Conservation (phyloP, 2,888 invertebrate genomes). For the Cataglyphis cursor region DNA sequence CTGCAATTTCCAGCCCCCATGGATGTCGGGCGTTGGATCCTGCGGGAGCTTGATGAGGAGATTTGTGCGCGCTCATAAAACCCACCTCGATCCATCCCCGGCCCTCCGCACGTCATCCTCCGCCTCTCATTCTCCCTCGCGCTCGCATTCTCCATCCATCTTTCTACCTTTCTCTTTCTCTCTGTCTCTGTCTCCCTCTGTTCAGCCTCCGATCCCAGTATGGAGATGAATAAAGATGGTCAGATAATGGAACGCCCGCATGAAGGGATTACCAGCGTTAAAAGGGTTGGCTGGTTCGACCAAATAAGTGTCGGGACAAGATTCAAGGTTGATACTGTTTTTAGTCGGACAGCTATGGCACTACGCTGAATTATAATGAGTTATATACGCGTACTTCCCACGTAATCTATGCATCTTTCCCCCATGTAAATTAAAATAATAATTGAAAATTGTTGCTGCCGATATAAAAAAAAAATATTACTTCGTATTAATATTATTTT, state of each 20-base stretch:
- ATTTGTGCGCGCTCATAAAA: conserved; percentile 86
- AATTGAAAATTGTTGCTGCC: neutral
- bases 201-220: conserved; percentile 29
- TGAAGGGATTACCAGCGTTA: conserved; percentile 73
- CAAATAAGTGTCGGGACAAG: conserved; percentile 67
- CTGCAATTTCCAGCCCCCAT: conserved; percentile 76
- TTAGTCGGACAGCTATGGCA: neutral
- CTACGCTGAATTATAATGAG: neutral
- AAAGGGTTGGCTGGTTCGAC: conserved; percentile 62
- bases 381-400: neutral
- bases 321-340: conserved; percentile 35
- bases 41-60: conserved; percentile 85
- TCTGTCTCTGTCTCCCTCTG: conserved; percentile 42
- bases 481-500: neutral
- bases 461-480: neutral
- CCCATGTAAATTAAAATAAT: neutral
- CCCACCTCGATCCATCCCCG: conserved; percentile 71
- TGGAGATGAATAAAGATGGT: conserved; percentile 84
- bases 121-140: conserved; percentile 12
- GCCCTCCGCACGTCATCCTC: conserved; percentile 47
- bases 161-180: neutral
- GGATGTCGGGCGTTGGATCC: conserved; percentile 72
- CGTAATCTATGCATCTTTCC: neutral
- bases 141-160: conserved; percentile 16
- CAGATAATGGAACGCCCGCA: conserved; percentile 81